Percentiles rank a stretch among this genome's conserved stretches.
Evolutionary conservation across 1,140 invertebrate species (phyloP).

Genomic region (Drosophila nigromelanica): DNA sequence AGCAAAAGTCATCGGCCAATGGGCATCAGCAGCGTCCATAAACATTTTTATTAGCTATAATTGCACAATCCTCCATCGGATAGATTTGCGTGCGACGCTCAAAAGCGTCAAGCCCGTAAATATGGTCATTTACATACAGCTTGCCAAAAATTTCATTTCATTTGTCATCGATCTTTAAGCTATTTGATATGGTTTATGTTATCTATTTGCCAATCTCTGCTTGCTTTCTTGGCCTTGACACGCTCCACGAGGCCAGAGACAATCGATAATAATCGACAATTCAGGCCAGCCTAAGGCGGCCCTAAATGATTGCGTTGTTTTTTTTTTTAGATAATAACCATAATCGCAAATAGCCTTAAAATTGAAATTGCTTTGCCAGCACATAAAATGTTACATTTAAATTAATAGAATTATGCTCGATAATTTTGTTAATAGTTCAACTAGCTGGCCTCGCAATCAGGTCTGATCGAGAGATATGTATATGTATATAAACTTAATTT

Average conservation of each 20-base stretch:
- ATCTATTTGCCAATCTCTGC: constrained; percentile 20
- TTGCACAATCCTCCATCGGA: constrained; percentile 66
- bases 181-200: not conserved
- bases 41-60: constrained; percentile 78
- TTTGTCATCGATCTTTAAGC: constrained; percentile 53
- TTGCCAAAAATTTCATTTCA: constrained; percentile 29
- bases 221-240: constrained; percentile 58
- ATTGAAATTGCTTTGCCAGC: constrained; percentile 37
- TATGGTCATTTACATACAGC: constrained; percentile 18
- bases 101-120: constrained; percentile 9
- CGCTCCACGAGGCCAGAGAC: constrained; percentile 9
- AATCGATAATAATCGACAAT: constrained; percentile 2
- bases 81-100: constrained; percentile 54
- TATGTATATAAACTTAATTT: constrained; percentile 4
- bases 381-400: constrained; percentile 67
- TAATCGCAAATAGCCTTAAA: constrained; percentile 42
- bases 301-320: constrained; percentile 2
- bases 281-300: constrained; percentile 31
- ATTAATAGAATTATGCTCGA: constrained; percentile 67
- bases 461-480: not conserved
- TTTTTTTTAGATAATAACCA: constrained; percentile 38
- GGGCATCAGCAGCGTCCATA: constrained; percentile 52
- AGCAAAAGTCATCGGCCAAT: constrained; percentile 65
- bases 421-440: constrained; percentile 50
- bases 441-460: constrained; percentile 4